These are phyloP conservation scores for Rhinogobio ventralis DNA, from an alignment of 2,797 vertebrate species.

Conservation along the genomic window DNA sequence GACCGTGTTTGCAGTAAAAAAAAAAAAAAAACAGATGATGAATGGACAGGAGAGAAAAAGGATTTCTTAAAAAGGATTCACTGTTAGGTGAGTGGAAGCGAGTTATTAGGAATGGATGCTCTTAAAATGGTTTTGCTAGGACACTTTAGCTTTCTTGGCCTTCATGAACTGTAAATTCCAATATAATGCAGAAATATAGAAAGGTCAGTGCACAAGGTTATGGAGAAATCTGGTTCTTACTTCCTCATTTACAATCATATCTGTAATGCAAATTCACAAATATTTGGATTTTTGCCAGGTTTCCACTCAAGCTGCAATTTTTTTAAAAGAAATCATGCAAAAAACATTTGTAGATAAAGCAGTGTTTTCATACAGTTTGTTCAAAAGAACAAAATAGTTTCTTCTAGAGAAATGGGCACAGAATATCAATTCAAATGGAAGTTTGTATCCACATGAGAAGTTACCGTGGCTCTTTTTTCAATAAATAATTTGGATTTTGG, in stretches of 20 bases:
- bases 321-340: not conserved
- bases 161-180: not conserved
- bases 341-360: not conserved
- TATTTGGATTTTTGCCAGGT: not conserved
- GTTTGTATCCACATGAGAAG: not conserved
- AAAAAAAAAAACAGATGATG: not conserved
- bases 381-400: not conserved
- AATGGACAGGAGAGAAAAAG: slow-evolving; percentile 22
- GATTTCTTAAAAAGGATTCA: slow-evolving; percentile 2
- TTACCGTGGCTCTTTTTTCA: not conserved
- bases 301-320: not conserved
- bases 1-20: slow-evolving; percentile 1
- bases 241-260: not conserved
- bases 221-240: not conserved
- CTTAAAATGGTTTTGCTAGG: not conserved
- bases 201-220: slow-evolving; percentile 25
- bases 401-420: not conserved
- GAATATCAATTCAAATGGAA: not conserved
- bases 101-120: slow-evolving; percentile 37
- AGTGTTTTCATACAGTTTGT: not conserved
- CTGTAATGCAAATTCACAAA: not conserved
- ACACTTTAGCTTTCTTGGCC: not conserved
- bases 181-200: not conserved
- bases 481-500: not conserved
- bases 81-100: slow-evolving; percentile 46